Conservation (phyloP, 2,888 invertebrate genomes). For the Napeogenes sylphis region DNA sequence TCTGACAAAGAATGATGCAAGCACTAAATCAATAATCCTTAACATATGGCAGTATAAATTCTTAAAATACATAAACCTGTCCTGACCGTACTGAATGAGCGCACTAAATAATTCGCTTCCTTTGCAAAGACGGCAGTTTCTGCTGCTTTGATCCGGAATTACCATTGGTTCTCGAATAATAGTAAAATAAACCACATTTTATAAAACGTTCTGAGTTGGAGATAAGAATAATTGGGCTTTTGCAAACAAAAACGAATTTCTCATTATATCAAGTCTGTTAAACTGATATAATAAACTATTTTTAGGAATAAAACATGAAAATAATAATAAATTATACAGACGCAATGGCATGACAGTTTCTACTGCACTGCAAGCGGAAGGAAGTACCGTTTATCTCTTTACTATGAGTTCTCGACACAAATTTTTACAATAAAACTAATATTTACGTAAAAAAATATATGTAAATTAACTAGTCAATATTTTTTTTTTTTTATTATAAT, state of each 20-base stretch:
- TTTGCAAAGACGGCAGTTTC: constrained; percentile 48
- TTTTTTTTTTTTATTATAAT: too few relatives aligned
- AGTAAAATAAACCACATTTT: too few relatives aligned
- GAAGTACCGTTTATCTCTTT: background rate
- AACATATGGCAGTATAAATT: constrained; percentile 22
- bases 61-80: constrained; percentile 24
- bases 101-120: constrained; percentile 34
- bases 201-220: too few relatives aligned
- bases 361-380: background rate
- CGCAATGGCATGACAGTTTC: background rate
- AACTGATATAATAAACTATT: too few relatives aligned
- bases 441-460: too few relatives aligned
- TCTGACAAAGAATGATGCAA: background rate
- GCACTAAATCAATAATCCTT: constrained; percentile 20
- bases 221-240: too few relatives aligned
- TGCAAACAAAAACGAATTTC: too few relatives aligned
- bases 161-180: background rate
- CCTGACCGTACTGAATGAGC: constrained; percentile 21
- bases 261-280: too few relatives aligned
- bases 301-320: background rate
- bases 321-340: background rate
- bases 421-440: background rate
- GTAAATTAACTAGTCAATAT: too few relatives aligned
- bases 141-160: constrained; percentile 26
- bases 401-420: background rate